Evolutionary conservation across 2,797 vertebrate species (phyloP), one percentile per base, ranked within the genome.

Genomic region (Hippoglossus hippoglossus): DNA sequence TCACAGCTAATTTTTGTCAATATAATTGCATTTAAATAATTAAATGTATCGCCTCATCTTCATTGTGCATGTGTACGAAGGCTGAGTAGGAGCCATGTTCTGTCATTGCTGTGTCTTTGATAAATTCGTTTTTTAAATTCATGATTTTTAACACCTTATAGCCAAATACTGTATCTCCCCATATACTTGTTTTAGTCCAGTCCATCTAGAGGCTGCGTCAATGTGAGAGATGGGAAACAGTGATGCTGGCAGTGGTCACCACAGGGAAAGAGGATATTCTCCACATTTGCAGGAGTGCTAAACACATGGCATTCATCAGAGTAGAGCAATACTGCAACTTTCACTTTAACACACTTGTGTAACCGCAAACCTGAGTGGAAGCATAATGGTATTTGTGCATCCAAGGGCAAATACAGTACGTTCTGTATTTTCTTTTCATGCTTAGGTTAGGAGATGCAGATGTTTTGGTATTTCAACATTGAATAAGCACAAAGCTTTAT

Each of bases 121-220:
- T 55, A 59, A 59, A 70, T 70, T 63, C 3, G 63, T 81, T 71
- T 81, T 71, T 73, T 57, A 53, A 59, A 65, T 52, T 50, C 16
- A 67, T 69, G 8, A 10, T 75, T 67, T 69, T 77, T 69, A 73
- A 72, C 51, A 31, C 18, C 12, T 64, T 52, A 55, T 28, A 34
- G 47, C 36, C 31, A 67, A 63, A 59, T 0, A 2, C 26, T 5
- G 3, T 26, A 26, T 26, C 26, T 26, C 26, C 26, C 26, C 26
- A 26, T 4, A 26, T 5, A 26, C 31, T 34, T 56, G 34, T 72
- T 10, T 12, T 24, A 24, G 24, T 36, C 15, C 11, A 41, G 13
- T 41, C 3, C 39, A 15, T 15, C 39, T 13, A 0, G n/a, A 63
- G 25, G 11, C 10, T 10, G 47, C 59, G 54, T 80, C 71, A 22